These are phyloP conservation scores for Drosophila arizonae DNA, from an alignment of 1,140 invertebrate species.

Conservation along the genomic window DNA sequence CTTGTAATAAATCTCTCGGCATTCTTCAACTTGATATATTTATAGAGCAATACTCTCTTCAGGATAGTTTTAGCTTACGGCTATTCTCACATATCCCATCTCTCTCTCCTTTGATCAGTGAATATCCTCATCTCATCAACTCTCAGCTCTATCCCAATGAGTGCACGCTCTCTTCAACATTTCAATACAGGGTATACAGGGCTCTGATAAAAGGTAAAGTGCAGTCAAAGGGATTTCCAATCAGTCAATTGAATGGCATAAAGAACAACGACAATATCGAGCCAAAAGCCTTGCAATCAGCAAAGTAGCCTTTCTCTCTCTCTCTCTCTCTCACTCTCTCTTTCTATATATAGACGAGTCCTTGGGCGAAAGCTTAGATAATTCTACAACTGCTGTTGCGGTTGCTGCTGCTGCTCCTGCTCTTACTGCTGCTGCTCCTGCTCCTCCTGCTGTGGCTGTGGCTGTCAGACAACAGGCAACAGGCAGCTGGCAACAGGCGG, in stretches of 20 bases:
- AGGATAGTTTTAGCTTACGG: no score
- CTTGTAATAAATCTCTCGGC: no score
- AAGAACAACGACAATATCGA: neutral
- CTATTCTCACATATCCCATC: no score
- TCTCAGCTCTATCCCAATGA: no score
- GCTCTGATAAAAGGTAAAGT: neutral
- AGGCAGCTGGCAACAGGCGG: neutral
- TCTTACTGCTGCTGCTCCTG: neutral
- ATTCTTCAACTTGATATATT: no score
- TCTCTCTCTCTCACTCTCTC: no score
- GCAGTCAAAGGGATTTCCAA: constrained; percentile 1
- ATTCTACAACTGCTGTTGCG: neutral
- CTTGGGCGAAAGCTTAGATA: neutral
- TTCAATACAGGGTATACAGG: neutral
- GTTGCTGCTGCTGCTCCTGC: neutral
- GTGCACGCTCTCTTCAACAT: neutral
- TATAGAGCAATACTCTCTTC: no score
- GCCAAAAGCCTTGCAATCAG: constrained; percentile 1
- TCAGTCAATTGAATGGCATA: neutral
- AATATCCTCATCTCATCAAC: no score
- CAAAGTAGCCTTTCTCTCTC: neutral
- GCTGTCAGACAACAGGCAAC: constrained; percentile 21
- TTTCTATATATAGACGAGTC: neutral
- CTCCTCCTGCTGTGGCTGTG: neutral
- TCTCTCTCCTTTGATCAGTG: no score